phyloP scores from a whole-genome alignment of 2,888 invertebrate species.

The Tachina fera region DNA sequence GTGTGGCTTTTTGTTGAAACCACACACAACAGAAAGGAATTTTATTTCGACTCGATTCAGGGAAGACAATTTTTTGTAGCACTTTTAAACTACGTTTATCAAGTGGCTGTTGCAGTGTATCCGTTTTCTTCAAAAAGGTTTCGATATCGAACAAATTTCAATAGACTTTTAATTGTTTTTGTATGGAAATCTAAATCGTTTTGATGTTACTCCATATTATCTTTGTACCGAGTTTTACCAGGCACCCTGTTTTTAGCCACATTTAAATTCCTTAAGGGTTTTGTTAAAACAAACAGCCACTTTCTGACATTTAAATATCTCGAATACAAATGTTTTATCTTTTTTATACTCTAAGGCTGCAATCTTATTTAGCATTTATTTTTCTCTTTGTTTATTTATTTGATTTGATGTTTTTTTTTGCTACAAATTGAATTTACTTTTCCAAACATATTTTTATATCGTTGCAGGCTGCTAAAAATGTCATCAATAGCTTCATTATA shows the following conservation, averaged over 20 bases:
- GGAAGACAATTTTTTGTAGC: no score
- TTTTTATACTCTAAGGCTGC: background rate
- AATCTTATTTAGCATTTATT: slow-evolving; percentile 8
- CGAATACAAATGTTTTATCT: background rate
- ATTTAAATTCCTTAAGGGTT: slow-evolving; percentile 59
- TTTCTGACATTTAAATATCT: background rate
- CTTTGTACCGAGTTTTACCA: background rate
- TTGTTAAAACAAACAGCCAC: slow-evolving; percentile 29
- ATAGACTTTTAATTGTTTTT: no score
- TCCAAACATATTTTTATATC: slow-evolving; percentile 59
- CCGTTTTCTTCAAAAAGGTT: no score
- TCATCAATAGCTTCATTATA: slow-evolving; percentile 68
- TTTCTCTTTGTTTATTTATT: slow-evolving; percentile 32
- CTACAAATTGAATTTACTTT: slow-evolving; percentile 67
- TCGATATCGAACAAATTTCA: no score
- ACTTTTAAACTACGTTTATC: no score
- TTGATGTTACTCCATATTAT: no score
- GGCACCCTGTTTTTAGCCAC: slow-evolving; percentile 13
- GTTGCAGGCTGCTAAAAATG: slow-evolving; percentile 63
- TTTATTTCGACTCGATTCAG: no score
- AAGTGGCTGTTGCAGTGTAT: no score
- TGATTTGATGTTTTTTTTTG: slow-evolving; percentile 6
- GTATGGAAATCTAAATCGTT: no score
- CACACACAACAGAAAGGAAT: no score
- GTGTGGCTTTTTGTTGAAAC: no score